These are phyloP conservation scores for Pyrgus malvae DNA, from an alignment of 2,888 invertebrate species.

Conservation along the genomic window DNA sequence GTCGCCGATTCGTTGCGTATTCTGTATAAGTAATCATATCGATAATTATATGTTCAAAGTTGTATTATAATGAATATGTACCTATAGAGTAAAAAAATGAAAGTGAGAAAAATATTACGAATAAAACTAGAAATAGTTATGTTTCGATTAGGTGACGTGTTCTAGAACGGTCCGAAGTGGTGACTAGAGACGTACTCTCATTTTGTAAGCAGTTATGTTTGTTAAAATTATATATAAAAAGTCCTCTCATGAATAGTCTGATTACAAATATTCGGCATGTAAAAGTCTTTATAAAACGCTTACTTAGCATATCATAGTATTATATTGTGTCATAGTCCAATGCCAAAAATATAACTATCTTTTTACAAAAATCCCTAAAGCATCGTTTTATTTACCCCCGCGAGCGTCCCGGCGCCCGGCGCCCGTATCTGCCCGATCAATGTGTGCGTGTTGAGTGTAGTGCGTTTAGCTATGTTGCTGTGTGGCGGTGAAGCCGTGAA, in stretches of 20 bases:
- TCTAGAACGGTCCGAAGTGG: conserved; percentile 68
- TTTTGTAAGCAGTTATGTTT: conserved; percentile 80
- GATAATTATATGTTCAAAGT: conserved; percentile 80
- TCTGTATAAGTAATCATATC: conserved; percentile 80
- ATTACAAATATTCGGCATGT: conserved; percentile 82
- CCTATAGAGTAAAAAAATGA: conserved; percentile 78
- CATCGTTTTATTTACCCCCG: conserved; percentile 74
- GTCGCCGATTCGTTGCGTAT: conserved; percentile 77
- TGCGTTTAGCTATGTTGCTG: conserved; percentile 21
- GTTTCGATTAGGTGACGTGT: conserved; percentile 73
- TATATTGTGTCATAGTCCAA: conserved; percentile 83
- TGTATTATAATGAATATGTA: conserved; percentile 79
- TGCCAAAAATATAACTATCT: conserved; percentile 83
- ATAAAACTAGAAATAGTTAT: conserved; percentile 77
- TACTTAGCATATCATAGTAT: conserved; percentile 83
- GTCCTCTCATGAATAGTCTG: conserved; percentile 82
- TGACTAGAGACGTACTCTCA: conserved; percentile 69
- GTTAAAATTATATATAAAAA: conserved; percentile 80
- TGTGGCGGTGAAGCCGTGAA: conserved; percentile 8
- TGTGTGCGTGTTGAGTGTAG: conserved; percentile 26
- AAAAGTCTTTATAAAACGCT: conserved; percentile 82
- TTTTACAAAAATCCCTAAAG: conserved; percentile 79
- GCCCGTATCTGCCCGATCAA: too few relatives aligned
- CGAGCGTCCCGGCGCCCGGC: conserved; percentile 33
- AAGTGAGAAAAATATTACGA: conserved; percentile 81